phyloP scores from a whole-genome alignment of 2,797 vertebrate species.

The Danio kyathit region DNA sequence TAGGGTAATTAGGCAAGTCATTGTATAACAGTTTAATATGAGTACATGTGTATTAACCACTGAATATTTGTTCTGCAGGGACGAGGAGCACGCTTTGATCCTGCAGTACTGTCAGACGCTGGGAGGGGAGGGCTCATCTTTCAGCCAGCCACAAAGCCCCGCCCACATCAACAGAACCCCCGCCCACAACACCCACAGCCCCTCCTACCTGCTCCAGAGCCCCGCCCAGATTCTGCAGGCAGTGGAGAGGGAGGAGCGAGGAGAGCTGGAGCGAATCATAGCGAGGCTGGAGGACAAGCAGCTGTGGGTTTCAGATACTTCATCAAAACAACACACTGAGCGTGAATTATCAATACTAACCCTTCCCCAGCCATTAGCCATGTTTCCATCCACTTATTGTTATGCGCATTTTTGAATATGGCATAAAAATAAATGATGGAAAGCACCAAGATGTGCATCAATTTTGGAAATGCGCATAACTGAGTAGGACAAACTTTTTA shows the following conservation, averaged over 20 bases:
- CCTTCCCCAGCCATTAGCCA: too few relatives aligned
- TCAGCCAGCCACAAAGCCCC: slow-evolving; percentile 94
- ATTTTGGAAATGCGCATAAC: too few relatives aligned
- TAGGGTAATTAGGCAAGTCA: too few relatives aligned
- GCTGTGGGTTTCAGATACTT: slow-evolving; percentile 74
- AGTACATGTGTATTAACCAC: neutral
- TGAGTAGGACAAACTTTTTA: too few relatives aligned
- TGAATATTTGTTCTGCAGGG: slow-evolving; percentile 75
- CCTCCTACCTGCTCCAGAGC: slow-evolving; percentile 77
- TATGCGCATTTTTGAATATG: too few relatives aligned
- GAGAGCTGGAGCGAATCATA: slow-evolving; percentile 92
- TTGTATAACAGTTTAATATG: too few relatives aligned
- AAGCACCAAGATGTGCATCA: too few relatives aligned
- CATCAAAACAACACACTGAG: too few relatives aligned
- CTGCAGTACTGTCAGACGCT: slow-evolving; percentile 97
- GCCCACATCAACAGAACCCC: slow-evolving; percentile 80
- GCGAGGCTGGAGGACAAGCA: slow-evolving; percentile 94
- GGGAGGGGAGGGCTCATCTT: slow-evolving; percentile 87
- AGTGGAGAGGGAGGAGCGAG: slow-evolving; percentile 92
- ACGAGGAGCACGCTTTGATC: slow-evolving; percentile 96
- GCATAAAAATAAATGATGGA: too few relatives aligned
- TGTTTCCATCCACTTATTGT: too few relatives aligned
- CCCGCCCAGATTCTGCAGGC: slow-evolving; percentile 96
- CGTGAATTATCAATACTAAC: too few relatives aligned
- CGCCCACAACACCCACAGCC: neutral